Evolutionary conservation across 2,888 invertebrate genomes (phyloP).

Genomic region (Microdon myrmicae): DNA sequence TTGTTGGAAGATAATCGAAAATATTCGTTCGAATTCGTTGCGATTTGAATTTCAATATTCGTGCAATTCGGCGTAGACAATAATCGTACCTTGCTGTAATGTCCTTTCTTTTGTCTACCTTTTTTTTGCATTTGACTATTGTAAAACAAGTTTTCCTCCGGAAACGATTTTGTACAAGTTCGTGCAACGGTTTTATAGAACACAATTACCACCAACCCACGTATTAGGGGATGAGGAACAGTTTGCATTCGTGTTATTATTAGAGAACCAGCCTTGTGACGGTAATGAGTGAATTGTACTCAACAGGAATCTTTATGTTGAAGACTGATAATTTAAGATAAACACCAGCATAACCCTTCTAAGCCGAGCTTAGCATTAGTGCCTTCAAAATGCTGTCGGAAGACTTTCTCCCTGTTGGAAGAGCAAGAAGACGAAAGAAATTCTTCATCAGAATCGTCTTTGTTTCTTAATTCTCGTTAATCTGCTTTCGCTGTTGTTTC

Average conservation of each 20-base stretch:
- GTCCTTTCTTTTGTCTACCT: neutral
- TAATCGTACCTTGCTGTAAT: conserved; percentile 39
- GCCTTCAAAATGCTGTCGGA: no score
- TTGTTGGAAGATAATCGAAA: conserved; percentile 47
- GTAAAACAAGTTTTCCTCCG: conserved; percentile 3
- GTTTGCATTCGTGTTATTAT: no score
- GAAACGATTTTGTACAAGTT: conserved; percentile 22
- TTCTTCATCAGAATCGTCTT: neutral
- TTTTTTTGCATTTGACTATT: conserved; percentile 1
- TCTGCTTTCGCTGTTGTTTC: conserved; percentile 17
- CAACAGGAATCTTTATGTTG: no score
- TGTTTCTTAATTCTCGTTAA: conserved; percentile 31
- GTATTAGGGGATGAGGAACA: conserved; percentile 1
- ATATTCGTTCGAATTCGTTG: conserved; percentile 44
- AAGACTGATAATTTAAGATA: no score
- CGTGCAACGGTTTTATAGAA: conserved; percentile 9
- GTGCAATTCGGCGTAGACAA: conserved; percentile 35
- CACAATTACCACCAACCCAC: neutral
- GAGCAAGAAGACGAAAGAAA: no score
- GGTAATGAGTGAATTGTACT: neutral
- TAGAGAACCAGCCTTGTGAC: neutral
- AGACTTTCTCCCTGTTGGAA: no score
- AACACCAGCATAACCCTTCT: no score
- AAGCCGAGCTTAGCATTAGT: no score
- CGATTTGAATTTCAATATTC: conserved; percentile 50